phyloP scores from a whole-genome alignment of 2,888 invertebrate species.

The Perithous albicinctus region DNA sequence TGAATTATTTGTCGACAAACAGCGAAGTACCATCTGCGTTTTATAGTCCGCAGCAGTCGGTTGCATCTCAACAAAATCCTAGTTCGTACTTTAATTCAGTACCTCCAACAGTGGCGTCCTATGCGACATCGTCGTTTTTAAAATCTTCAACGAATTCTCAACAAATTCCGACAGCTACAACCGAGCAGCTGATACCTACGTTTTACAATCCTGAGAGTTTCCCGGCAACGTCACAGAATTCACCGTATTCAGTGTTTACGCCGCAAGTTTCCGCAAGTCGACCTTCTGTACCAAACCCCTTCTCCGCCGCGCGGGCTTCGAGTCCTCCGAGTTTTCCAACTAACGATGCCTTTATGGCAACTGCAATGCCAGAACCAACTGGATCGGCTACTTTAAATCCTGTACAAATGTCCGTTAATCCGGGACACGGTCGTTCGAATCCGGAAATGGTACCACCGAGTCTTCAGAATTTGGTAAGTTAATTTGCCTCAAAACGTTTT shows the following conservation, averaged over 20 bases:
- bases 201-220: constrained; percentile 78
- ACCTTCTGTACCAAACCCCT: constrained; percentile 27
- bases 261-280: constrained; percentile 52
- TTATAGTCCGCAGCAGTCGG: constrained; percentile 41
- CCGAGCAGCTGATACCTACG: constrained; percentile 56
- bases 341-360: constrained; percentile 66
- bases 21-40: constrained; percentile 20
- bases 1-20: constrained; percentile 54
- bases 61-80: constrained; percentile 24
- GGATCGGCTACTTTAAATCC: constrained; percentile 81
- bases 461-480: constrained; percentile 80
- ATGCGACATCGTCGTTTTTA: constrained; percentile 14
- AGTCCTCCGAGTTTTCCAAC: constrained; percentile 59
- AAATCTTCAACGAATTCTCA: constrained; percentile 7
- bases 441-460: constrained; percentile 78
- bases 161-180: constrained; percentile 37
- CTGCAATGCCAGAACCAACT: constrained; percentile 78
- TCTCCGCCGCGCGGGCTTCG: constrained; percentile 42
- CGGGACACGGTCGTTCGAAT: constrained; percentile 68
- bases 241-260: constrained; percentile 24
- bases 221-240: constrained; percentile 25
- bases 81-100: constrained; percentile 46
- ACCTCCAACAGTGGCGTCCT: neutral
- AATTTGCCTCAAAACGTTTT: neutral
- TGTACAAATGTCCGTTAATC: constrained; percentile 79